Base-by-base conservation (phyloP, 2,888 invertebrate genomes). In the Nycteola revayana region DNA sequence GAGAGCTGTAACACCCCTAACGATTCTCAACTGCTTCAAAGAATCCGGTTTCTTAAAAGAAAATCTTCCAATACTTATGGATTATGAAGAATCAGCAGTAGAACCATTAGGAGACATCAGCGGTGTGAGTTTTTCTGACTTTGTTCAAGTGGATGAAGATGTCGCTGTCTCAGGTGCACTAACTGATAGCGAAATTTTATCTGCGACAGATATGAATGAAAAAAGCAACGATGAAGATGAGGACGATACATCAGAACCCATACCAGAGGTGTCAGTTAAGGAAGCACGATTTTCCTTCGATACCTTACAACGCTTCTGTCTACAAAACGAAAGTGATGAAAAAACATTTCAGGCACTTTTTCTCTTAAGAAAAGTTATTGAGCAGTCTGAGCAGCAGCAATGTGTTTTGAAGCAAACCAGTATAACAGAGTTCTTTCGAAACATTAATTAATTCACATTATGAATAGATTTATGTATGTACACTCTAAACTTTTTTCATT, bases 281-380 rank as follows among this genome's bases (percentile, higher is more conserved):
- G 47, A 46, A 48, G 51, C 49, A 48, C 34, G 31, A 48, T 18
- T 38, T 38, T 46, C 42, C 42, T 54, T 50, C 28, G 37, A 50
- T 41, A 54, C 35, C 46, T 49, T 47, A 42, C 42, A 49, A 50
- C 37, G 28, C 49, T 52, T 49, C 40, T 52, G 43, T 47, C 42
- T 52, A 50, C 49, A 52, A 50, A 54, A 49, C 42, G 35, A 50
- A 43, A 48, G 47, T 48, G 45, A 43, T 45, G 49, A 47, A 51
- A 47, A 49, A 54, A 36, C 38, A 49, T 55, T 49, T 49, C 40
- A 49, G 49, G 47, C 49, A 51, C 42, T 32, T 36, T 33, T 43
- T 43, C 30, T 36, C 32, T 39, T 43, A 38, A n/a, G n/a, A n/a
- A n/a, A n/a, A n/a, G n/a, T n/a, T n/a, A n/a, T n/a, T n/a, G n/a